Conservation (phyloP, 2,888 invertebrate genomes). For the Dione vanillae region DNA sequence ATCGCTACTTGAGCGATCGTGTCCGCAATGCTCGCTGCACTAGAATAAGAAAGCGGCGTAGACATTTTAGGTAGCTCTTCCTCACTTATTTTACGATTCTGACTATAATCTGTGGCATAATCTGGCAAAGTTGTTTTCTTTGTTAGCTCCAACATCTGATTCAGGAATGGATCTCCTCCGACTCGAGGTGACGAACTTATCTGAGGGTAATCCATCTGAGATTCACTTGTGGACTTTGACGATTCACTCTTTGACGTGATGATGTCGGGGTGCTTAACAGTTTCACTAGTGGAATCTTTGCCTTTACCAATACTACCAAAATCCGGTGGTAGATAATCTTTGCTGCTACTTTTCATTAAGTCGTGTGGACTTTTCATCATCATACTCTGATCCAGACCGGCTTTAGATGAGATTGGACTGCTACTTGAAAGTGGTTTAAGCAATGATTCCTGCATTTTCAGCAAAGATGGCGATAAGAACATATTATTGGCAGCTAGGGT, state of each 20-base stretch:
- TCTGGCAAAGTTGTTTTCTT: constrained; percentile 82
- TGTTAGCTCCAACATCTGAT: constrained; percentile 81
- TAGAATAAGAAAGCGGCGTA: constrained; percentile 76
- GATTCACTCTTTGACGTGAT: constrained; percentile 81
- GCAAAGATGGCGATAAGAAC: constrained; percentile 89
- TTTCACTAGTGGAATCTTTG: constrained; percentile 78
- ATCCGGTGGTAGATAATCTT: constrained; percentile 82
- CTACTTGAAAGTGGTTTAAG: constrained; percentile 85
- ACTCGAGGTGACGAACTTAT: constrained; percentile 75
- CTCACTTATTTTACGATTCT: constrained; percentile 84
- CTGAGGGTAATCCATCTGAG: constrained; percentile 67
- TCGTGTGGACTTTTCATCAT: constrained; percentile 79
- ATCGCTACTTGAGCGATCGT: constrained; percentile 76
- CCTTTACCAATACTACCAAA: constrained; percentile 81
- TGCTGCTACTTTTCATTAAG: constrained; percentile 69
- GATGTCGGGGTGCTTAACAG: constrained; percentile 72
- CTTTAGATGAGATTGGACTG: constrained; percentile 80
- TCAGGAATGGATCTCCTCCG: constrained; percentile 77
- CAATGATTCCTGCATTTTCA: constrained; percentile 88
- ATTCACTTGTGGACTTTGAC: constrained; percentile 66
- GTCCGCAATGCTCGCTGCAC: constrained; percentile 70
- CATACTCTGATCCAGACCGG: constrained; percentile 71
- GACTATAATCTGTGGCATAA: constrained; percentile 78
- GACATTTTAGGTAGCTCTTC: constrained; percentile 77
- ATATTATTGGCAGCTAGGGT: constrained; percentile 91